Evolutionary conservation across 2,797 vertebrate species (phyloP).

Genomic region (Acanthurus lineatus): DNA sequence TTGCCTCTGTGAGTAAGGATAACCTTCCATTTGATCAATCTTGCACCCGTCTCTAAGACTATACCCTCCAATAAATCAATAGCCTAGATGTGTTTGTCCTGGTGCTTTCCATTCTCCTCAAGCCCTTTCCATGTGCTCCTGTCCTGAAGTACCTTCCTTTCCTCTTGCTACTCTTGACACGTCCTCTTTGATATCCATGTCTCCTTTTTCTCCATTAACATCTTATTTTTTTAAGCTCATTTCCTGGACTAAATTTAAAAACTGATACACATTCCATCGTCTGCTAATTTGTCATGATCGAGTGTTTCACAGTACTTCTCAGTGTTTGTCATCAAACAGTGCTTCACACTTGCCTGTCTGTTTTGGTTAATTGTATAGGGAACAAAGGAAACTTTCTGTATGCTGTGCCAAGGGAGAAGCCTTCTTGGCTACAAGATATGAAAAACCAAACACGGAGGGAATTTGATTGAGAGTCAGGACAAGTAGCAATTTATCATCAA

Average conservation of each 20-base stretch:
- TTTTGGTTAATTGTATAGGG: constrained; percentile 66
- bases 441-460: constrained; percentile 63
- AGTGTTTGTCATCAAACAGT: constrained; percentile 75
- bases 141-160: constrained; percentile 46
- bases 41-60: constrained; percentile 83
- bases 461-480: constrained; percentile 78
- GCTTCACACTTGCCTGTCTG: constrained; percentile 63
- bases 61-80: constrained; percentile 86
- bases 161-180: constrained; percentile 35
- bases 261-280: constrained; percentile 44
- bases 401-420: constrained; percentile 52
- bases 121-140: constrained; percentile 48
- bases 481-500: constrained; percentile 80
- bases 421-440: constrained; percentile 64
- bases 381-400: constrained; percentile 66
- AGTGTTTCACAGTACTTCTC: constrained; percentile 60
- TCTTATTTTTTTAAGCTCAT: constrained; percentile 48
- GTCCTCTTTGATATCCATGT: constrained; percentile 46
- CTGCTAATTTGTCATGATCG: constrained; percentile 66
- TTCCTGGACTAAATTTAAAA: constrained; percentile 58
- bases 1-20: constrained; percentile 87
- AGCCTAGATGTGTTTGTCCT: constrained; percentile 82
- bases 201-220: constrained; percentile 55
- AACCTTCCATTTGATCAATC: constrained; percentile 87
- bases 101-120: constrained; percentile 75